Conservation (phyloP, 2,797 vertebrate genomes). For the Meda fulgida region DNA sequence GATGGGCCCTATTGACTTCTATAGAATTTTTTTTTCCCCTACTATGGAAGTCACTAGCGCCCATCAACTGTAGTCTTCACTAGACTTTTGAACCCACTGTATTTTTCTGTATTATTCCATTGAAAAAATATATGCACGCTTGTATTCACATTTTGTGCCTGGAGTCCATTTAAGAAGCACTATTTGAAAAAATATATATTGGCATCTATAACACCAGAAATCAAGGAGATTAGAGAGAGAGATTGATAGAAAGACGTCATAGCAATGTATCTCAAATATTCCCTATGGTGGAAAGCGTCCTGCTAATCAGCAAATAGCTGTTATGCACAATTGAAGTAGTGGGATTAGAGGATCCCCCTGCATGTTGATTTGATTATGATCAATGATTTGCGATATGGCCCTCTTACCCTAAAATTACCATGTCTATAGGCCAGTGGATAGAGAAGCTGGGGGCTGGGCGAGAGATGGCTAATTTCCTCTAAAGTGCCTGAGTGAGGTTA, state of each 20-base stretch:
- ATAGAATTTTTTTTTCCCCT: not conserved
- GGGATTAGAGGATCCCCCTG: conserved; percentile 50
- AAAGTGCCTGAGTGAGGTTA: conserved; percentile 56
- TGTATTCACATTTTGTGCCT: not conserved
- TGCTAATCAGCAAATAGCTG: conserved; percentile 58
- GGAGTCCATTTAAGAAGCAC: not conserved
- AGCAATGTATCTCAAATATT: conserved; percentile 24
- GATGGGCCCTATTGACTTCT: not conserved
- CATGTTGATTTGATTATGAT: conserved; percentile 64
- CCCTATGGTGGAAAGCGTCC: conserved; percentile 13
- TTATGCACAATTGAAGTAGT: conserved; percentile 55
- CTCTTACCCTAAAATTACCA: conserved; percentile 65
- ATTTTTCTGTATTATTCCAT: conserved; percentile 4
- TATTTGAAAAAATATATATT: not conserved
- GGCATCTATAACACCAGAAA: conserved; percentile 2
- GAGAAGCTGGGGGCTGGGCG: conserved; percentile 49
- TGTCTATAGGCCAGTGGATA: conserved; percentile 60
- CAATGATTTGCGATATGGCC: conserved; percentile 64
- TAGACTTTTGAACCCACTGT: not conserved
- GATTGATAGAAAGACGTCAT: conserved; percentile 5
- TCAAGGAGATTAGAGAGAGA: not conserved
- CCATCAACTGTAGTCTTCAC: no score
- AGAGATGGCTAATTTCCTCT: conserved; percentile 61
- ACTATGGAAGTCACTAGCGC: no score
- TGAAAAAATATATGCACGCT: no score